phyloP scores from a whole-genome alignment of 2,888 invertebrate species.

The Tipula helvola region DNA sequence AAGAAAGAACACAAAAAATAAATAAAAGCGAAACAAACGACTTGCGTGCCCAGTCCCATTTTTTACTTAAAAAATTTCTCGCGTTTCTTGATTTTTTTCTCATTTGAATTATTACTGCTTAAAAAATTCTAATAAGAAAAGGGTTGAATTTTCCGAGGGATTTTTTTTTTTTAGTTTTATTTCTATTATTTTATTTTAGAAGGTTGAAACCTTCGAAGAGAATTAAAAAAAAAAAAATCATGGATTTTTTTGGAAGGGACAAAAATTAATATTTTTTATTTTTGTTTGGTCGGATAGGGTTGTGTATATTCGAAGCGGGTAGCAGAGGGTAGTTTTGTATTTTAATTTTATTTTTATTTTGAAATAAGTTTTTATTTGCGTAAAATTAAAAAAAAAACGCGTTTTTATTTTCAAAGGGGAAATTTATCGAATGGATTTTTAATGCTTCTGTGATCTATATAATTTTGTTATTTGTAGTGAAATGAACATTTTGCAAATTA shows the following conservation, averaged over 20 bases:
- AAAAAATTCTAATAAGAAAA: not conserved
- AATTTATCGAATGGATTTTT: not conserved
- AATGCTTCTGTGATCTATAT: not conserved
- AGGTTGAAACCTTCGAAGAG: slow-evolving; percentile 4
- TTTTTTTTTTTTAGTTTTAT: not conserved
- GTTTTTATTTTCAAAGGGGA: not conserved
- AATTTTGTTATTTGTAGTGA: not conserved
- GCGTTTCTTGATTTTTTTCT: not conserved
- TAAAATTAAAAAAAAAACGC: not conserved
- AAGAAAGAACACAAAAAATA: not conserved
- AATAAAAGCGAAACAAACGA: not conserved
- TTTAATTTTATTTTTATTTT: not conserved
- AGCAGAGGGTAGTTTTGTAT: not conserved
- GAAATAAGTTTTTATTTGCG: not conserved
- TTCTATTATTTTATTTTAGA: slow-evolving; percentile 4
- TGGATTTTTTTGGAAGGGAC: not conserved
- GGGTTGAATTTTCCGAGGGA: not conserved
- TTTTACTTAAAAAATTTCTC: not conserved
- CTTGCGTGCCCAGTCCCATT: slow-evolving; percentile 4
- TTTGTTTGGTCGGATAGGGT: not conserved
- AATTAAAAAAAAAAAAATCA: not conserved
- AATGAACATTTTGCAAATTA: not conserved
- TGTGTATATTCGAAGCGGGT: not conserved
- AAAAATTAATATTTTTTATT: not conserved
- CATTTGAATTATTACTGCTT: not conserved